Base-by-base conservation (phyloP, 2,888 invertebrate species). In the Cryptophagus acutangulus region DNA sequence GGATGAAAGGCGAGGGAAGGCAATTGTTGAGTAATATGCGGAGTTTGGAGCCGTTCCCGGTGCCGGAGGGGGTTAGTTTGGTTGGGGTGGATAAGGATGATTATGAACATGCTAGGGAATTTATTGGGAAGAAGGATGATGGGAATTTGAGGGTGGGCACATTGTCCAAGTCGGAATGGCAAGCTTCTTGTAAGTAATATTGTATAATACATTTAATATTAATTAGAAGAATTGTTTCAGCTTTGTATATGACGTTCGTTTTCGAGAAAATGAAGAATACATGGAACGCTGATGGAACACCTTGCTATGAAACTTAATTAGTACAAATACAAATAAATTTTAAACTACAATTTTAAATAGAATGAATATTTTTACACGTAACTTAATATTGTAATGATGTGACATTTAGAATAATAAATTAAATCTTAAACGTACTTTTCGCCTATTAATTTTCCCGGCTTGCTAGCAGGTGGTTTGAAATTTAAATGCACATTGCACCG, bases 101-200 rank as follows among this genome's bases (percentile, higher is more conserved):
- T 58, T 94, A 89, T 72, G 69, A 71, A 30, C 87, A 90, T 72
- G 87, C 84, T 2, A 73, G 77, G 44, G 70, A 76, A 33, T 79
- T 74, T 61, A 69, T 76, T 58, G 72, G 72, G 52, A 54, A 57
- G 5, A 63, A 70, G 45, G 57, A 69, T 29, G 43, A 41, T 0
- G 42, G 30, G 49, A 67, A 64, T 43, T 57, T 63, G 13, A 65
- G 65, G 38, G 71, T 88, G 51, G 93, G 94, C 8, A 94, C 95
- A 2, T 74, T 95, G 56, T 89, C 92, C 8, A 76, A 78, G 55
- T 78, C 85, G 29, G 94, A 95, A 71, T 95, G 95, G 95, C 93
- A 95, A 71, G 92, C 87, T 45, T 81, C 84, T 49, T 85, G 92
- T 92, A 73, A 82, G 85, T 80, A 54, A 38, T 24, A 25, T 3